Base-by-base conservation (phyloP, 2,113 vertebrate genomes). In the Oryzias celebensis region DNA sequence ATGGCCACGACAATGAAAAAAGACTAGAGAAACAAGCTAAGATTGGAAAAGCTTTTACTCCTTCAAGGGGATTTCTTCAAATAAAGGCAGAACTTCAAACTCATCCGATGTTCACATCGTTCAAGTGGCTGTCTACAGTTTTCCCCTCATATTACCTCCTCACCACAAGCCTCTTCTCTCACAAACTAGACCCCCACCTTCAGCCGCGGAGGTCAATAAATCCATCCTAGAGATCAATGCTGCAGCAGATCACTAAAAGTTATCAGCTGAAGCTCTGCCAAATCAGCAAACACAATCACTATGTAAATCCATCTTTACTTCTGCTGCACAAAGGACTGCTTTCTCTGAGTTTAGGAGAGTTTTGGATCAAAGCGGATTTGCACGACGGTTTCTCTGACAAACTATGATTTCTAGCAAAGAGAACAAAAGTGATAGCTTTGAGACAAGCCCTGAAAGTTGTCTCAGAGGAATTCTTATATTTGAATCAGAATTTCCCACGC, bases 281-380 rank as follows among this genome's bases (percentile, higher is more conserved):
- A 91, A 91, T 92, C 90, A 91, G 89, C 90, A 91, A 90, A 90
- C 89, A 90, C 89, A 92, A 92, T 93, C 90, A 91, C 89, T 92
- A 91, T 91, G 89, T 87, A 91, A 92, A 92, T 93, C 87, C 88
- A 91, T 91, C 90, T 88, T 85, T 81, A 81, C 82, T 78, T 82
- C 79, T 78, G 59, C 73, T 66, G 54, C 59, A 78, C 81, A 79
- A 81, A 89, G 80, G 77, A 60, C 7, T 20, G 52, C 56, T 48
- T 15, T 65, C 52, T 70, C 73, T 53, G 63, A 65, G 53, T 66
- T 68, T 20, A 28, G 53, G 58, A 28, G 55, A 77, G 66, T 31
- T 6, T 13, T 59, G 17, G 59, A 57, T 43, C 36, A 36, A 12
- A 36, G 36, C 36, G 8, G 36, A 12, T 36, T 36, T 45, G 51